A percentile compares a stretch with the other conserved stretches of the same genome.
Conservation (phyloP, 2,797 vertebrate species). For the Sphenopsis melanotis region DNA sequence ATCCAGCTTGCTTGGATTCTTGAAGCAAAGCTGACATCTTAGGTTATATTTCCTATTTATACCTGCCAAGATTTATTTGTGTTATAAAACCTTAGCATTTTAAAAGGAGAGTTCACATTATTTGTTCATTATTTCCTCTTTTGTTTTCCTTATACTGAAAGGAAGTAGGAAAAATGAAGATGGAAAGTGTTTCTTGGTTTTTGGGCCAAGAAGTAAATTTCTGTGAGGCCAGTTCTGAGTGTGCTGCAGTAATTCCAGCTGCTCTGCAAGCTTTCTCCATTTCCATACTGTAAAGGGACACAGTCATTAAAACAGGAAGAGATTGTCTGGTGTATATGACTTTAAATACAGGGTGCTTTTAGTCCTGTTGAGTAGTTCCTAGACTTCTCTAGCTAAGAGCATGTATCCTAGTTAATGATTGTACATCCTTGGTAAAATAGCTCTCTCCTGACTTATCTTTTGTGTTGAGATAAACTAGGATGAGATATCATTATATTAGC, state of each 20-base stretch:
- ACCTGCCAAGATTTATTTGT: not conserved
- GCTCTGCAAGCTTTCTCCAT: not conserved
- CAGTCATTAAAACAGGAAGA: not conserved
- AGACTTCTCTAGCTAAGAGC: not conserved
- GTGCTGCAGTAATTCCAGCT: not conserved
- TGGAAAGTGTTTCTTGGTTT: not conserved
- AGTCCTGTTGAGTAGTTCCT: not conserved
- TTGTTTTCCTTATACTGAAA: not conserved
- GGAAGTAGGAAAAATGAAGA: not conserved
- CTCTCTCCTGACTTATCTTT: not conserved
- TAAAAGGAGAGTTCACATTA: not conserved
- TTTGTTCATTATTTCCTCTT: not conserved
- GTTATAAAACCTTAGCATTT: not conserved
- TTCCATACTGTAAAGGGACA: not conserved
- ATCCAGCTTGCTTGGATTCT: not conserved
- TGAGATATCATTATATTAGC: not conserved
- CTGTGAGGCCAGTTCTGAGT: not conserved
- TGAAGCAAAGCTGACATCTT: not conserved
- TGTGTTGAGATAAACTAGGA: not conserved
- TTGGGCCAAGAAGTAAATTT: not conserved
- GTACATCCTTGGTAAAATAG: not conserved
- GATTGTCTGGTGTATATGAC: not conserved
- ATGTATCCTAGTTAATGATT: not conserved
- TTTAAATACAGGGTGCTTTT: not conserved
- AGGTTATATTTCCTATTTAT: not conserved